A percentile compares a stretch with the other conserved stretches of the same genome.
phyloP scores from a whole-genome alignment of 35 echinoderm and acorn worm species.

The Anneissia japonica region DNA sequence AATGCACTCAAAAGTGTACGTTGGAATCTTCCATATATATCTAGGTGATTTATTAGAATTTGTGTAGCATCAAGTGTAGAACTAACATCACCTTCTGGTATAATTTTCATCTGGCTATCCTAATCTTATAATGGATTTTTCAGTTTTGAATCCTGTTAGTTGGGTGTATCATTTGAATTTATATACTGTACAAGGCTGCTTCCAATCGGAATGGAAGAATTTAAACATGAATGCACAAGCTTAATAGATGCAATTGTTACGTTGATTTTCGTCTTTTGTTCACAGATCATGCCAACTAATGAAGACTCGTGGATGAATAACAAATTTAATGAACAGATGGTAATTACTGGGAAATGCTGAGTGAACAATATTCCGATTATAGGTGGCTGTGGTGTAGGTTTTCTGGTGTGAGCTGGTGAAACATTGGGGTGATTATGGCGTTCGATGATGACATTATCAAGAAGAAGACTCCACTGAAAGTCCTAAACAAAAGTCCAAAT shows the following conservation, averaged over 20 bases:
- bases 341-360: background rate
- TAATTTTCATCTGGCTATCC: no score
- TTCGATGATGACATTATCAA: background rate
- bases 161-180: background rate
- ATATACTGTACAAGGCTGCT: background rate
- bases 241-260: background rate
- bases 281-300: background rate
- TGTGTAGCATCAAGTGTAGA: no score
- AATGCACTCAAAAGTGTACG: no score
- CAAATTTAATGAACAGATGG: background rate
- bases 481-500: background rate
- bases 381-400: background rate
- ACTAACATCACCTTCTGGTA: no score
- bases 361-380: background rate
- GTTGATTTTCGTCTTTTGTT: background rate
- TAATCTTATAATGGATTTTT: no score
- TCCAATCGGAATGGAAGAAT: background rate
- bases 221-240: background rate
- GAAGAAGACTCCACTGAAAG: background rate
- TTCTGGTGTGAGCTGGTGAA: background rate
- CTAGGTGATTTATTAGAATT: no score
- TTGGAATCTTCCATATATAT: no score
- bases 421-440: no score
- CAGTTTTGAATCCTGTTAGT: no score
- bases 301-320: background rate